Evolutionary conservation across 2,113 vertebrate species (phyloP).

Genomic region (Irena cyanogastra): DNA sequence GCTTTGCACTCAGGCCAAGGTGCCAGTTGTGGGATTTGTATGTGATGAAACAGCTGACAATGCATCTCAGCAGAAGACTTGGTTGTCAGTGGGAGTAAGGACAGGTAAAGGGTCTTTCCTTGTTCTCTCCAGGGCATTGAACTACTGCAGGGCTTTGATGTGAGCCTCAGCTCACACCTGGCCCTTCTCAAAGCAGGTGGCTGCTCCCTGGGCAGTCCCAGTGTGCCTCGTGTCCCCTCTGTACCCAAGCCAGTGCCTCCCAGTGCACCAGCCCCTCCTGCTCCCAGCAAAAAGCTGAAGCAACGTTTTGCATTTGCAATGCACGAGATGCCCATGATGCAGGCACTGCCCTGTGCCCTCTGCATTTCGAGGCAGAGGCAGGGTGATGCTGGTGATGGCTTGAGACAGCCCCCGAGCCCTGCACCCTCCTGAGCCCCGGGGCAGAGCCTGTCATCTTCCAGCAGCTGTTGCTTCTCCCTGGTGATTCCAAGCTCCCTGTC

Average conservation of each 20-base stretch:
- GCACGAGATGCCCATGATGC: rapidly evolving
- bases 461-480: neutral
- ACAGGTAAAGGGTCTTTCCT: neutral
- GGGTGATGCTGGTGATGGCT: neutral
- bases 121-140: neutral
- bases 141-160: neutral
- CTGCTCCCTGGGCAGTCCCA: neutral
- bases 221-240: rapidly evolving
- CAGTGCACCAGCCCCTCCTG: neutral
- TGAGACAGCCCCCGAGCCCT: neutral
- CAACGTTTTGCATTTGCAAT: too few relatives aligned
- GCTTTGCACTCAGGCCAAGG: neutral
- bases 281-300: neutral
- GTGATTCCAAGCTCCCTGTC: neutral
- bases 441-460: neutral
- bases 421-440: neutral
- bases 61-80: neutral
- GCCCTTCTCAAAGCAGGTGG: neutral
- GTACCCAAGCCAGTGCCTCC: neutral
- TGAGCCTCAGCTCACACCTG: rapidly evolving
- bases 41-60: neutral
- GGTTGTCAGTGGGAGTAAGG: neutral
- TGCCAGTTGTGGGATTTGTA: neutral
- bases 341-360: neutral
- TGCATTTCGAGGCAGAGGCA: neutral